Percentiles rank a stretch among this genome's conserved stretches.
Evolutionary conservation across 2,797 vertebrate genomes (phyloP).

Genomic region (Chelon auratus): DNA sequence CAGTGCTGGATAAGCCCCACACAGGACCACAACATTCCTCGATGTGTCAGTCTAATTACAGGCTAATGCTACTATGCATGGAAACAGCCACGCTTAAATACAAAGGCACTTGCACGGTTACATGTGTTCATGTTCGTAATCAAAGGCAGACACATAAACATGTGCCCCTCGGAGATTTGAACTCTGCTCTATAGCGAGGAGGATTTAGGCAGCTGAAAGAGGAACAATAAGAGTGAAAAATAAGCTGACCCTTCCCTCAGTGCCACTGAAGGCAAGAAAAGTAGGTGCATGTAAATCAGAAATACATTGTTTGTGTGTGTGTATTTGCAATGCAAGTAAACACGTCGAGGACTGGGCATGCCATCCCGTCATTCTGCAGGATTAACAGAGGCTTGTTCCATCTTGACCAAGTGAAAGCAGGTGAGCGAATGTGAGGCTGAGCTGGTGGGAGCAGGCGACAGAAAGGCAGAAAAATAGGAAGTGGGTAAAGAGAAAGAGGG

Average conservation of each 20-base stretch:
- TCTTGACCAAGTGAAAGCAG: conserved; percentile 54
- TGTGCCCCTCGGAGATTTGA: conserved; percentile 46
- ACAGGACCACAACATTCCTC: conserved; percentile 56
- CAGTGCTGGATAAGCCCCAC: conserved; percentile 49
- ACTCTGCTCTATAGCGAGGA: conserved; percentile 66
- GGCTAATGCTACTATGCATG: conserved; percentile 63
- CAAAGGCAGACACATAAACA: conserved; percentile 21
- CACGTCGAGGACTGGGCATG: conserved; percentile 43
- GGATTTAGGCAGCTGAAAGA: conserved; percentile 55
- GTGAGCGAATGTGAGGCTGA: conserved; percentile 40
- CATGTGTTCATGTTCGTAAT: conserved; percentile 50
- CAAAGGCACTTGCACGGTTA: conserved; percentile 30
- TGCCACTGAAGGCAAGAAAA: conserved; percentile 32
- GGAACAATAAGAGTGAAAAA: conserved; percentile 51
- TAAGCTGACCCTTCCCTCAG: conserved; percentile 41
- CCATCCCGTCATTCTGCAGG: conserved; percentile 65
- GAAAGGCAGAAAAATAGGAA: neutral
- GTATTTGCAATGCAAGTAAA: conserved; percentile 46
- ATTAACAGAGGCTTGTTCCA: conserved; percentile 70
- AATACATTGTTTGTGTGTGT: conserved; percentile 18
- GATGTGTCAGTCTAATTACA: conserved; percentile 74
- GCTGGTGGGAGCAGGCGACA: conserved; percentile 17
- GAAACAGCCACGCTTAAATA: conserved; percentile 51
- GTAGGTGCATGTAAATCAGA: conserved; percentile 32
- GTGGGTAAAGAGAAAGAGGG: neutral